Evolutionary conservation across 2,888 invertebrate species (phyloP).

Genomic region (Leptinotarsa haldemani): DNA sequence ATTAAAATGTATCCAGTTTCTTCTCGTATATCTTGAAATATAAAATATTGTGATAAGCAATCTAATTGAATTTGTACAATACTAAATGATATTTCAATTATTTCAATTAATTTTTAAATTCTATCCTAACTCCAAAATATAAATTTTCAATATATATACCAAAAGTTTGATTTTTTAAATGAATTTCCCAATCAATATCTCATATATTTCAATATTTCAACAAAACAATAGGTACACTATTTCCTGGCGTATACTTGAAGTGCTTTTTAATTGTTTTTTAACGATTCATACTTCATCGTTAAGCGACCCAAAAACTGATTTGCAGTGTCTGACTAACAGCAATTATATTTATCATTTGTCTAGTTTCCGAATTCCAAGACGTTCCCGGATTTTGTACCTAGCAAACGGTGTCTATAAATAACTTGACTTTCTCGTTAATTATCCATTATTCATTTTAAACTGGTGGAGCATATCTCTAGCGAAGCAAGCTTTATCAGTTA

Average conservation of each 20-base stretch:
- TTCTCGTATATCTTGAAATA: too few relatives aligned
- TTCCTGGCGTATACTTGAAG: background rate
- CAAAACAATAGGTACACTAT: too few relatives aligned
- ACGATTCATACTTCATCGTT: background rate
- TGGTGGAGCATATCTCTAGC: background rate
- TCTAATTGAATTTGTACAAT: too few relatives aligned
- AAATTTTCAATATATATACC: too few relatives aligned
- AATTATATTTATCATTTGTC: slow-evolving; percentile 21
- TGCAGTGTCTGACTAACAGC: slow-evolving; percentile 17
- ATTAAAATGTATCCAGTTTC: too few relatives aligned
- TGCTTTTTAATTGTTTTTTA: background rate
- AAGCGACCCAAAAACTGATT: slow-evolving; percentile 4
- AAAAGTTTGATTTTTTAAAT: too few relatives aligned
- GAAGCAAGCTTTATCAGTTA: background rate
- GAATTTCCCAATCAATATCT: too few relatives aligned
- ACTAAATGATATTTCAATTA: too few relatives aligned
- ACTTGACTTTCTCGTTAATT: slow-evolving; percentile 17
- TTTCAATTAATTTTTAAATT: too few relatives aligned
- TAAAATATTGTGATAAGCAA: too few relatives aligned
- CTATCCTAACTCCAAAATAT: too few relatives aligned
- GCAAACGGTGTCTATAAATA: slow-evolving; percentile 22
- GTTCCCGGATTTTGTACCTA: slow-evolving; percentile 8
- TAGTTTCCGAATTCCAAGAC: slow-evolving; percentile 20
- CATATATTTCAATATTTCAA: too few relatives aligned
- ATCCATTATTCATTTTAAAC: slow-evolving; percentile 16